phyloP scores from a whole-genome alignment of 35 echinoderm and acorn worm species.

The Holothuria glaberrima region DNA sequence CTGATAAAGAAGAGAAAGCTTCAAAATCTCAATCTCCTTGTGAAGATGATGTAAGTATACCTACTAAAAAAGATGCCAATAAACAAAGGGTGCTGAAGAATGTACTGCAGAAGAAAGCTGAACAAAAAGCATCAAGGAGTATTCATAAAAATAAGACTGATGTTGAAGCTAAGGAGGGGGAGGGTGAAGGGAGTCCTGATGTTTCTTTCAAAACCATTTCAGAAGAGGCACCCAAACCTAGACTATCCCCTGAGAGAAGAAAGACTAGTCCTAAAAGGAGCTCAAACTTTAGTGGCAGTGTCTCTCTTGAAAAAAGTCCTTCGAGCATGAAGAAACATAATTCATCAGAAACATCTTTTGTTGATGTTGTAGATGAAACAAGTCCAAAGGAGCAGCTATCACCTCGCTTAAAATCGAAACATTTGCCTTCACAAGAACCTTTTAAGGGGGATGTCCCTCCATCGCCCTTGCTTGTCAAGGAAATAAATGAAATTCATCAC shows the following conservation, averaged over 20 bases:
- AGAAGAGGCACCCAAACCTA: conserved; percentile 2
- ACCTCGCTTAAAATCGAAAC: background rate
- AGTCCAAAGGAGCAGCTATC: background rate
- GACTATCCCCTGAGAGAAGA: background rate
- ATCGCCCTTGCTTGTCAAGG: conserved; percentile 9
- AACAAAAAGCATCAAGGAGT: too few relatives aligned
- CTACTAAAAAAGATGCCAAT: too few relatives aligned
- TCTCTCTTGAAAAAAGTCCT: background rate
- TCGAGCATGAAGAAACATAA: background rate
- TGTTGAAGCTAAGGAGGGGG: background rate
- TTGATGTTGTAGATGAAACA: conserved; percentile 25
- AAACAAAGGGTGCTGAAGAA: too few relatives aligned
- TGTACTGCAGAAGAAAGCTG: too few relatives aligned
- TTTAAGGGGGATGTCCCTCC: background rate
- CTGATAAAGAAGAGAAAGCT: background rate
- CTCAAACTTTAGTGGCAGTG: background rate
- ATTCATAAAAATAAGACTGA: too few relatives aligned
- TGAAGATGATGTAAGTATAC: too few relatives aligned
- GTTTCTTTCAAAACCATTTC: conserved; percentile 1
- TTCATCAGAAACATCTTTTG: background rate
- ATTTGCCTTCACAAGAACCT: background rate
- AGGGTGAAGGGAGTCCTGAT: background rate
- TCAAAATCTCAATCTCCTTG: background rate
- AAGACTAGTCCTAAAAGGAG: background rate
- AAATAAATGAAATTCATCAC: background rate